These are phyloP conservation scores for Eueides isabella DNA, from an alignment of 1,140 invertebrate genomes.

Conservation along the genomic window DNA sequence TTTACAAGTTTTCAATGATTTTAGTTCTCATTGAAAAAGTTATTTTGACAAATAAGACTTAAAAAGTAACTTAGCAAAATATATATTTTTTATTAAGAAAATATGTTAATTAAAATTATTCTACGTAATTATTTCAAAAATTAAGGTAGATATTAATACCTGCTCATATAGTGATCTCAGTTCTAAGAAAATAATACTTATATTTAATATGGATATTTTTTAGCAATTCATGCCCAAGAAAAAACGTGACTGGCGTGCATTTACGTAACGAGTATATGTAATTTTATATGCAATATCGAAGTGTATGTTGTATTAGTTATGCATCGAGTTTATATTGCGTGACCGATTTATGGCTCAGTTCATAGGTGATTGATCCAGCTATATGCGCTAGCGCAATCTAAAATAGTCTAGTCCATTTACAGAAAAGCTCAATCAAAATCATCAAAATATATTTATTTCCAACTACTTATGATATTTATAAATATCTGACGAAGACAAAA, in stretches of 20 bases:
- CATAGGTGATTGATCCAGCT: slow-evolving; percentile 59
- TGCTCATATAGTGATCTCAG: slow-evolving; percentile 16
- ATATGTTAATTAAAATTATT: background rate
- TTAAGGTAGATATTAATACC: background rate
- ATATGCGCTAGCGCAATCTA: background rate
- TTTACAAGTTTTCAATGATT: slow-evolving; percentile 18
- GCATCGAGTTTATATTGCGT: slow-evolving; percentile 52
- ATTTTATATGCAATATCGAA: slow-evolving; percentile 38
- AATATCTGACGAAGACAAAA: too few relatives aligned
- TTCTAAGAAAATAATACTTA: slow-evolving; percentile 33
- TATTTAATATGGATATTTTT: slow-evolving; percentile 31
- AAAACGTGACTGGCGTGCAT: slow-evolving; percentile 35
- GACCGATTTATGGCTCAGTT: slow-evolving; percentile 60
- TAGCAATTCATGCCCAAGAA: slow-evolving; percentile 36
- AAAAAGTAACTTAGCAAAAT: background rate
- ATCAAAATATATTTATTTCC: too few relatives aligned
- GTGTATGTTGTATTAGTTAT: slow-evolving; percentile 46
- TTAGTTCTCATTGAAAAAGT: slow-evolving; percentile 1
- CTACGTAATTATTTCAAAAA: background rate
- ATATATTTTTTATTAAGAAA: too few relatives aligned
- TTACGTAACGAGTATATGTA: slow-evolving; percentile 35
- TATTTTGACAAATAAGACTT: background rate
- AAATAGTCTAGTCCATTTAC: background rate
- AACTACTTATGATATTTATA: too few relatives aligned
- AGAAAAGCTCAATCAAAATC: background rate